Evolutionary conservation across 2,797 vertebrate species (phyloP).

Genomic region (Oryzias dopingdopingensis): DNA sequence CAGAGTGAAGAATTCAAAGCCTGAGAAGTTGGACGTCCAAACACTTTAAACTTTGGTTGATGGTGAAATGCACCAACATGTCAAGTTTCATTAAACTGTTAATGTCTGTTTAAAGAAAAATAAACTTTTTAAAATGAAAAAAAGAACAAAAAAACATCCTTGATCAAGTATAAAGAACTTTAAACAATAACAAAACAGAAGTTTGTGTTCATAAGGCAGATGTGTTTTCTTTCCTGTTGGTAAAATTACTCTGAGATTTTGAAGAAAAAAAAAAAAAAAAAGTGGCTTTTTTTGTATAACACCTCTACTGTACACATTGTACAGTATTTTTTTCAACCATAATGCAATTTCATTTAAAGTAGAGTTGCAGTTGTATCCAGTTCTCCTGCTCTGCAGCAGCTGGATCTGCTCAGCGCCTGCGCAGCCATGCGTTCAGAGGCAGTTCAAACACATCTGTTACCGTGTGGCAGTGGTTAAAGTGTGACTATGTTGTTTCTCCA

Average conservation of each 20-base stretch:
- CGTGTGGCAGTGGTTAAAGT: no score
- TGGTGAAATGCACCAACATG: slow-evolving; percentile 55
- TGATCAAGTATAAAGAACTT: slow-evolving; percentile 42
- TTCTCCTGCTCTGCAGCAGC: no score
- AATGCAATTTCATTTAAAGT: slow-evolving; percentile 2
- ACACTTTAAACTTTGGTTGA: slow-evolving; percentile 72
- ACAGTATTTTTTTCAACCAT: slow-evolving; percentile 15
- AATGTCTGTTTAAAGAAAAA: slow-evolving; percentile 27
- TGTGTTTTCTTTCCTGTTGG: slow-evolving; percentile 49
- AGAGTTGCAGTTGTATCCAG: neutral
- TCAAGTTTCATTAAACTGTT: slow-evolving; percentile 53
- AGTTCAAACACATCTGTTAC: no score
- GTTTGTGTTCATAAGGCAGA: slow-evolving; percentile 68
- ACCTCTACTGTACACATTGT: slow-evolving; percentile 38
- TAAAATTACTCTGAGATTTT: slow-evolving; percentile 13
- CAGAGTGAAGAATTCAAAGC: slow-evolving; percentile 58
- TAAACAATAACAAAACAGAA: slow-evolving; percentile 21
- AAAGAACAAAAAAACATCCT: slow-evolving; percentile 18
- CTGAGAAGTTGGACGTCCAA: slow-evolving; percentile 67
- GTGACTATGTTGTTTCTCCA: no score
- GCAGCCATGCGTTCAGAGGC: no score
- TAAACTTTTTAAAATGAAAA: neutral
- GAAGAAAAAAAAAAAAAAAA: neutral
- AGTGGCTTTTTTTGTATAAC: slow-evolving; percentile 7
- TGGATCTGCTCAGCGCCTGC: no score